Evolutionary conservation across 2,888 invertebrate species (phyloP).

Genomic region (Lycocerus yunnanus): DNA sequence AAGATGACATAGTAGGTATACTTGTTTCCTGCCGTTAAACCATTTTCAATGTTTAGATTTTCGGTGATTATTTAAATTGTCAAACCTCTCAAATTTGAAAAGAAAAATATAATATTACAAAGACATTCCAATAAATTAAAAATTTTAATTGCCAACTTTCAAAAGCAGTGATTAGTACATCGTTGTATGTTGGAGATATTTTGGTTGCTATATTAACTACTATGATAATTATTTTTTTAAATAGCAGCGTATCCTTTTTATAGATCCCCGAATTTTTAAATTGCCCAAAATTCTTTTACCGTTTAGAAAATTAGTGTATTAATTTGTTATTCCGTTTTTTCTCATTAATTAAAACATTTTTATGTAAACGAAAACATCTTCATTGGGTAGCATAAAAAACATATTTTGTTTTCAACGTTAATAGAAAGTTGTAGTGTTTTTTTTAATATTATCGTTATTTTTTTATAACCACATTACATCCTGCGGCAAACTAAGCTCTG

Average conservation of each 20-base stretch:
- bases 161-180: neutral
- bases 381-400: neutral
- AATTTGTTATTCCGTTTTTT: neutral
- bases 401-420: neutral
- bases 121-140: neutral
- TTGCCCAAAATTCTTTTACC: neutral
- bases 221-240: neutral
- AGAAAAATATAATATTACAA: neutral
- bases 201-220: neutral
- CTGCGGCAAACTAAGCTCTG: slow-evolving; percentile 38
- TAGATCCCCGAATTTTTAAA: neutral
- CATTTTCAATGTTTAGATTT: neutral
- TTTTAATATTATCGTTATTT: slow-evolving; percentile 23
- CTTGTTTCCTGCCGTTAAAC: neutral
- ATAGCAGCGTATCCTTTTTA: neutral
- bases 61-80: neutral
- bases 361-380: neutral
- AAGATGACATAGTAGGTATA: neutral
- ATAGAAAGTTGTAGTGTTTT: slow-evolving; percentile 2
- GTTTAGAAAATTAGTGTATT: neutral
- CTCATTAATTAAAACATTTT: neutral
- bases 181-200: neutral
- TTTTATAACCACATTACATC: slow-evolving; percentile 26
- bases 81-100: neutral
- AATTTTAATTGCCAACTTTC: neutral